Percentiles rank a stretch among this genome's conserved stretches.
Evolutionary conservation across 2,888 invertebrate genomes (phyloP).

Genomic region (Hydroisotoma schaefferi): DNA sequence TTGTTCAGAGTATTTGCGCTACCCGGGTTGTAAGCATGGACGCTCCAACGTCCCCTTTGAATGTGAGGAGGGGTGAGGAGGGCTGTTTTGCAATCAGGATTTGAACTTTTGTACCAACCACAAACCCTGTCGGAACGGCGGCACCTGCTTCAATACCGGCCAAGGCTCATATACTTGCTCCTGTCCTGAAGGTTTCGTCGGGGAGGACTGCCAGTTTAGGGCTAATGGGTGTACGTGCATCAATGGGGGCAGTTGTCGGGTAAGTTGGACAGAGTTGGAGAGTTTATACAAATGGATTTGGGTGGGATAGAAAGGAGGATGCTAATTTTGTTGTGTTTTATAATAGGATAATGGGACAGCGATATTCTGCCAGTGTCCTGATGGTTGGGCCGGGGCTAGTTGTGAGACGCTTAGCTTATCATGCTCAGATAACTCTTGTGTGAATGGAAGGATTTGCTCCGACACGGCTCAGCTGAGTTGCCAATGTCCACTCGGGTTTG

Average conservation of each 20-base stretch:
- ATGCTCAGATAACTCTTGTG: constrained; percentile 79
- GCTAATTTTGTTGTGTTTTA: no score
- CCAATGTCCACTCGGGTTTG: constrained; percentile 75
- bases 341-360: constrained; percentile 61
- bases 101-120: constrained; percentile 98
- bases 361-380: constrained; percentile 75
- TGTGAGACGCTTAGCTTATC: constrained; percentile 80
- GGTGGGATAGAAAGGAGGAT: background rate
- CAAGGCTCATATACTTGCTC: constrained; percentile 91
- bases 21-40: constrained; percentile 93
- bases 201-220: constrained; percentile 82
- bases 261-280: constrained; percentile 22
- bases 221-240: constrained; percentile 72
- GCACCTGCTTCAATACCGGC: constrained; percentile 94
- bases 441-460: constrained; percentile 75
- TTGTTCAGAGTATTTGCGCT: constrained; percentile 87
- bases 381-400: constrained; percentile 76
- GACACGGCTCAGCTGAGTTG: constrained; percentile 74
- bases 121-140: constrained; percentile 56
- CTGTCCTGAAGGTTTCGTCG: constrained; percentile 83
- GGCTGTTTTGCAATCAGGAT: constrained; percentile 96
- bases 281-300: background rate
- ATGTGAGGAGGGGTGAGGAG: constrained; percentile 97
- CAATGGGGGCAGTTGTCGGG: constrained; percentile 79
- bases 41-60: constrained; percentile 87